Evolutionary conservation across 2,113 vertebrate species (phyloP), one percentile per base, ranked within the genome.

Genomic region (Centropus unirufus): DNA sequence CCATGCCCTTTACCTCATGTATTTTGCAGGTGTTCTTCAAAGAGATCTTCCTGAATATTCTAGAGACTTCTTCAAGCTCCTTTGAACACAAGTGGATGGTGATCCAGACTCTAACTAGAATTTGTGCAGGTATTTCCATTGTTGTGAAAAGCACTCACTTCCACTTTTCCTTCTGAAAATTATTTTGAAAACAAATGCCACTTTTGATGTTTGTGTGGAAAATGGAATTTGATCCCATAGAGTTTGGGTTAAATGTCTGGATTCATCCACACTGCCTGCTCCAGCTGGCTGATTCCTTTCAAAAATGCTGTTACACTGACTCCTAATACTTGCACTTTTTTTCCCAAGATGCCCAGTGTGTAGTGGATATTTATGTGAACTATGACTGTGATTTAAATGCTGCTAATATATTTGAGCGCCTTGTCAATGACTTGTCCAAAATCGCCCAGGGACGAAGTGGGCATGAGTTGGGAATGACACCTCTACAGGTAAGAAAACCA

Each of bases 51-150:
- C 97, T 99, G 87, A 99, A 99, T 96, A 99, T 99, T 96, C 97
- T 99, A 92, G 99, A 99, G 96, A 99, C 99, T 6, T 98, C 99
- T 21, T 98, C 99, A 62, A 99, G 99, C 98, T 99, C 99, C 52
- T 99, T 99, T 87, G 99, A 99, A 92, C 99, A 99, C 97, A 99
- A 99, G 91, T 99, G 99, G 99, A 99, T 99, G 99, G 99, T 99
- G 66, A 99, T 99, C 95, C 99, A 99, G 98, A 99, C 99, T 17
- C 98, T 99, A 77, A 99, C 99, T 8, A 98, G 99, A 92, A 99
- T 99, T 97, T 99, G 99, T 97, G 99, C 99, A 99, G 99, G 99
- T 99, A 98, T 63, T 87, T 77, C 51, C 29, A 40, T 66, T 85
- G 36, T 15, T 64, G 17, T 82, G 22, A 76, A 30, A 75, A 67